A percentile compares a stretch with the other conserved stretches of the same genome.
Evolutionary conservation across 2,888 invertebrate genomes (phyloP).

Genomic region (Cantharis rufa): DNA sequence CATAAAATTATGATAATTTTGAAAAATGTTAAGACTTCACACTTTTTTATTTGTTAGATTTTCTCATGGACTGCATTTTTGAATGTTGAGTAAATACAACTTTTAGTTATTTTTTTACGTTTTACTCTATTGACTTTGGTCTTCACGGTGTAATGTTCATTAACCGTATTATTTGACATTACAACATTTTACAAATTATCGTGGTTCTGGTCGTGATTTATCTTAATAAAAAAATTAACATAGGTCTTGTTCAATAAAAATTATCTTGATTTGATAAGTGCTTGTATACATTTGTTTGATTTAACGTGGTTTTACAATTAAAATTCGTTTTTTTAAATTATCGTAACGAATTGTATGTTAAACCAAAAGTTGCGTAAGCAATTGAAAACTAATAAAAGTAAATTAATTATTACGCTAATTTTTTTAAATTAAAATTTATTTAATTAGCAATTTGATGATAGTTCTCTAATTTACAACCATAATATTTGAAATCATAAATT

Average conservation of each 20-base stretch:
- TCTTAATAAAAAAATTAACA: background rate
- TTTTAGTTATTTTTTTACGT: background rate
- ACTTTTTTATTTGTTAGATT: background rate
- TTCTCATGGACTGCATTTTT: background rate
- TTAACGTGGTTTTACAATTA: background rate
- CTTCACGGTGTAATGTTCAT: background rate
- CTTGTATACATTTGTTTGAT: background rate
- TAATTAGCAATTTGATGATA: background rate
- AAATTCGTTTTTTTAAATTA: background rate
- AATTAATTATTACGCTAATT: background rate
- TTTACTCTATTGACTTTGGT: background rate
- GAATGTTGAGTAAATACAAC: background rate
- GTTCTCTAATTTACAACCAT: background rate
- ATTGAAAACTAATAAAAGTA: background rate
- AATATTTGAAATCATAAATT: background rate
- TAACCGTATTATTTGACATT: background rate
- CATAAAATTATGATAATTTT: background rate
- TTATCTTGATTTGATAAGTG: background rate
- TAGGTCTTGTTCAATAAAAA: too few relatives aligned
- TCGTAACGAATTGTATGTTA: background rate
- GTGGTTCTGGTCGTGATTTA: background rate
- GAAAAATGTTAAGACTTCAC: background rate
- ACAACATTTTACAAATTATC: background rate
- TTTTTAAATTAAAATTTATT: background rate
- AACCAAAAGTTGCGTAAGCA: background rate